phyloP scores from a whole-genome alignment of 2,888 invertebrate species.

The Exocentrus adspersus region DNA sequence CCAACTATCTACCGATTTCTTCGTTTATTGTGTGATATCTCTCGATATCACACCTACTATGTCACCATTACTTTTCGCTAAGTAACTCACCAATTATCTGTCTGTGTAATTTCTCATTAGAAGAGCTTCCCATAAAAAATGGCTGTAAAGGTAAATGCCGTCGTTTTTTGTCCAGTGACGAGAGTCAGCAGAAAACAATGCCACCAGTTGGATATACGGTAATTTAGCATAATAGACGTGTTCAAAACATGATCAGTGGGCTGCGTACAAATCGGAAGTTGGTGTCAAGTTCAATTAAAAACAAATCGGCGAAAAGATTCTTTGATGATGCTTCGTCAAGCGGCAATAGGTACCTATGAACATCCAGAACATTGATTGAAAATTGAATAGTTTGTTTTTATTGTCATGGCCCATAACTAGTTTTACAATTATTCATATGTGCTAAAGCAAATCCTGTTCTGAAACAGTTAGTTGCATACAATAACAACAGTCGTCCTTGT shows the following conservation, averaged over 20 bases:
- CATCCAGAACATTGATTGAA: background rate
- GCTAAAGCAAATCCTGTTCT: too few relatives aligned
- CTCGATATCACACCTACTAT: too few relatives aligned
- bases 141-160: background rate
- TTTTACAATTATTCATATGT: too few relatives aligned
- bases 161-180: slow-evolving; percentile 30
- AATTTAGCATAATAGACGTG: slow-evolving; percentile 25
- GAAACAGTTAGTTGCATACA: too few relatives aligned
- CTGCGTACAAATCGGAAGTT: slow-evolving; percentile 36
- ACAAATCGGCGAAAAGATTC: background rate
- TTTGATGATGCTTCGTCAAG: too few relatives aligned
- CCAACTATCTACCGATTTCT: too few relatives aligned
- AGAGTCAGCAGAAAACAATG: slow-evolving; percentile 25
- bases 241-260: slow-evolving; percentile 29
- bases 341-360: too few relatives aligned
- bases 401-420: too few relatives aligned
- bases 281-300: slow-evolving; percentile 33
- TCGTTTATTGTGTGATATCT: too few relatives aligned
- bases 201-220: slow-evolving; percentile 31
- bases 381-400: too few relatives aligned
- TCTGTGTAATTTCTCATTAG: slow-evolving; percentile 2
- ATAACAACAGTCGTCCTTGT: too few relatives aligned
- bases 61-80: background rate
- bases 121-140: slow-evolving; percentile 11
- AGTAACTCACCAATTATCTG: background rate